Conservation (phyloP, 2,888 invertebrate species). For the Lacanobia oleracea region DNA sequence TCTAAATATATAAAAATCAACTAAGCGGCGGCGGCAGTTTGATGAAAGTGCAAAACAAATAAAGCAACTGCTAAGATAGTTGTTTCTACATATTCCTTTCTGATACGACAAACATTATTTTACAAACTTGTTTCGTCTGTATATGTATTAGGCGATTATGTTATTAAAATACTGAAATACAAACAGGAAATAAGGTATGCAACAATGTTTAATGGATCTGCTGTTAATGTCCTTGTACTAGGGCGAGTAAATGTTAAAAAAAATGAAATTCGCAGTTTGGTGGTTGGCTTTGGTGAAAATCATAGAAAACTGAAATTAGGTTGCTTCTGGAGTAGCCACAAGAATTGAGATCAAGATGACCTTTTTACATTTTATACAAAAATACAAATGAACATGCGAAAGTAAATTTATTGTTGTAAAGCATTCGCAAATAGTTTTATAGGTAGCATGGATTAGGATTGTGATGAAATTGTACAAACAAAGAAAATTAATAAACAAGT, state of each 20-base stretch:
- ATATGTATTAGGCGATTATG: constrained; percentile 7
- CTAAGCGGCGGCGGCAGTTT: neutral
- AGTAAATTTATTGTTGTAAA: neutral
- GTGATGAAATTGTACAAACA: constrained; percentile 18
- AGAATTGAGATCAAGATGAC: neutral
- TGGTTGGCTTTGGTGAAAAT: neutral
- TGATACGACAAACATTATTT: constrained; percentile 20
- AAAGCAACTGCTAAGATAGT: constrained; percentile 17
- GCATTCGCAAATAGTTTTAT: constrained; percentile 30
- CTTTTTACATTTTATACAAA: neutral
- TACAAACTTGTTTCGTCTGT: constrained; percentile 1
- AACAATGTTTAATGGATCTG: constrained; percentile 4
- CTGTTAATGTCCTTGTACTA: constrained; percentile 14
- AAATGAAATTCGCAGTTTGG: constrained; percentile 44
- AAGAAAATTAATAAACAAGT: constrained; percentile 24
- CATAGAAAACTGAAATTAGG: constrained; percentile 3
- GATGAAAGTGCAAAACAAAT: constrained; percentile 21
- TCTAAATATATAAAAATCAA: too few relatives aligned
- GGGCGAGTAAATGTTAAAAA: constrained; percentile 10
- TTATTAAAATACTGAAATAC: constrained; percentile 20
- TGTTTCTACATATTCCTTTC: constrained; percentile 6
- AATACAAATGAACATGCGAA: constrained; percentile 1
- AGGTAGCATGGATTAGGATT: neutral
- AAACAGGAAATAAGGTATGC: constrained; percentile 5
- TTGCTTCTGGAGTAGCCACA: neutral